Percentiles rank a stretch among this genome's conserved stretches.
Evolutionary conservation across 2,797 vertebrate genomes (phyloP).

Genomic region (Arnoldichthys spilopterus): DNA sequence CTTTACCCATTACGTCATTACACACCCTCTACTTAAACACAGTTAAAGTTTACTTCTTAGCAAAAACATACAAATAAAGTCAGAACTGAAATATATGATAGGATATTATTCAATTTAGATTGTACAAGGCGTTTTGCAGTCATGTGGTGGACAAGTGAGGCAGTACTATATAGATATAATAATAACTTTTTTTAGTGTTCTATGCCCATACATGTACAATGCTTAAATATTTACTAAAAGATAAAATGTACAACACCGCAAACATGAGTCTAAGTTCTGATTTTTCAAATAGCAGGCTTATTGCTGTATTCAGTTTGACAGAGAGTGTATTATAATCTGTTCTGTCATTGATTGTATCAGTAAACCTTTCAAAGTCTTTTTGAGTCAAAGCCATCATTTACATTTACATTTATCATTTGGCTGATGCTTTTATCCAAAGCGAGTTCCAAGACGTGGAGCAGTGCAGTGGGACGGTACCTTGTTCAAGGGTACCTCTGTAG

Average conservation of each 20-base stretch:
- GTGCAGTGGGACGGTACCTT: too few relatives aligned
- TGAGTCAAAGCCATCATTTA: not conserved
- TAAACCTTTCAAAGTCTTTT: not conserved
- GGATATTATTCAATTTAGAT: not conserved
- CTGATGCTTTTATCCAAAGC: too few relatives aligned
- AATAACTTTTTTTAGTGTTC: too few relatives aligned
- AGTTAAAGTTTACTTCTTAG: too few relatives aligned
- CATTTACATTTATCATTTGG: too few relatives aligned
- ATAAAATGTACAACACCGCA: not conserved
- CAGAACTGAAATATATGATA: not conserved
- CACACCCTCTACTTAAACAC: not conserved
- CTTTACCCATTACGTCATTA: too few relatives aligned
- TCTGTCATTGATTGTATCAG: not conserved
- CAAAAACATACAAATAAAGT: not conserved
- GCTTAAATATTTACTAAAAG: too few relatives aligned
- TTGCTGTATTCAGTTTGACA: not conserved
- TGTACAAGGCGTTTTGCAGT: too few relatives aligned
- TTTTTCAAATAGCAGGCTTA: not conserved
- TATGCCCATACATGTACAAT: too few relatives aligned
- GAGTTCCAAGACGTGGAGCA: too few relatives aligned
- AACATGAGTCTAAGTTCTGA: not conserved
- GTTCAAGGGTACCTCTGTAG: too few relatives aligned
- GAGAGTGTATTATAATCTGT: not conserved
- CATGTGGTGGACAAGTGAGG: not conserved
- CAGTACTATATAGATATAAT: too few relatives aligned